Evolutionary conservation across 2,797 vertebrate genomes (phyloP).

Genomic region (Xiphophorus birchmanni): DNA sequence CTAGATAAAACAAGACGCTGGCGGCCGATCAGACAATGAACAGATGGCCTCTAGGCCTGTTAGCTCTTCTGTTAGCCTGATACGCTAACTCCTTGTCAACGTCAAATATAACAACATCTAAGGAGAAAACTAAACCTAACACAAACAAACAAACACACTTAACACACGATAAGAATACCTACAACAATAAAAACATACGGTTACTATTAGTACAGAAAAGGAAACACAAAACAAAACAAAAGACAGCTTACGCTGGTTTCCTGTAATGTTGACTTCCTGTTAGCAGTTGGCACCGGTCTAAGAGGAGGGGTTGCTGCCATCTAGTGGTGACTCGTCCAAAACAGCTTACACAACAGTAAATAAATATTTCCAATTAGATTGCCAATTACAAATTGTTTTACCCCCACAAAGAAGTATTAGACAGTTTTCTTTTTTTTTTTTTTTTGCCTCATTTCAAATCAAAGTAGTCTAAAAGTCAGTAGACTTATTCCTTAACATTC

Average conservation of each 20-base stretch:
- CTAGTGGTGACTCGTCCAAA: slow-evolving; percentile 25
- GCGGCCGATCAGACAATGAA: slow-evolving; percentile 41
- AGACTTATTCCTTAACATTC: neutral
- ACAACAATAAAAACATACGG: neutral
- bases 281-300: slow-evolving; percentile 19
- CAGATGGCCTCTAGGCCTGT: slow-evolving; percentile 66
- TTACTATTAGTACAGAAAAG: slow-evolving; percentile 34
- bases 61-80: slow-evolving; percentile 70
- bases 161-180: neutral
- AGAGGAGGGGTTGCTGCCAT: neutral
- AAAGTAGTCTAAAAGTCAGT: neutral
- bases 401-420: neutral
- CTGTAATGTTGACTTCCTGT: slow-evolving; percentile 71
- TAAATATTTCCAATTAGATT: neutral
- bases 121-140: slow-evolving; percentile 6
- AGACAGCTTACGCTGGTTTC: slow-evolving; percentile 58
- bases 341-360: neutral
- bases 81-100: slow-evolving; percentile 39
- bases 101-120: slow-evolving; percentile 22
- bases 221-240: slow-evolving; percentile 76
- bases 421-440: neutral
- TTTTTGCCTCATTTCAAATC: neutral
- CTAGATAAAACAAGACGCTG: neutral
- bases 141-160: neutral
- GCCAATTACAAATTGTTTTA: neutral